phyloP scores from a whole-genome alignment of 2,113 vertebrate genomes.

The Vulpes vulpes region DNA sequence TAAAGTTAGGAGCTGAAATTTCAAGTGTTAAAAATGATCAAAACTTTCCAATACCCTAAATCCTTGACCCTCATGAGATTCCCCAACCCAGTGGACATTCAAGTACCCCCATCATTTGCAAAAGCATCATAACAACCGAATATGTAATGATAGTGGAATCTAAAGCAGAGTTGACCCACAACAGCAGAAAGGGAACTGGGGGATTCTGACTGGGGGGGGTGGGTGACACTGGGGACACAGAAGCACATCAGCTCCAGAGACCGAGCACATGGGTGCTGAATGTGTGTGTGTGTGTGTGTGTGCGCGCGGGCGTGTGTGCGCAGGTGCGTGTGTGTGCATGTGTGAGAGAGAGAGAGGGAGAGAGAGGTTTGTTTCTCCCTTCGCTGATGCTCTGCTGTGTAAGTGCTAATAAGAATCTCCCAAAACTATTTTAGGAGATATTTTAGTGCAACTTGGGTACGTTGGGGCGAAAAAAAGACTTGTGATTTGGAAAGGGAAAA shows the following conservation, averaged over 20 bases:
- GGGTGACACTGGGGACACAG: neutral
- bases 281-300: too few species aligned
- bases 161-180: neutral
- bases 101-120: neutral
- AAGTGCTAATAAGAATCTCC: constrained; percentile 61
- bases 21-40: neutral
- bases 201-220: fast-evolving
- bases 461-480: neutral
- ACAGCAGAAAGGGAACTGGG: fast-evolving
- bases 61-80: neutral
- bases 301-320: too few species aligned
- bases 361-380: neutral
- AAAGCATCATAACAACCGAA: neutral
- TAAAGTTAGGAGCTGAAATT: neutral
- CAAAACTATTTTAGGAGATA: constrained; percentile 58
- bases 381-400: neutral
- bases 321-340: too few species aligned
- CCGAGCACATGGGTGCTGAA: fast-evolving
- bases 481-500: constrained; percentile 4
- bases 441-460: neutral
- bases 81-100: neutral
- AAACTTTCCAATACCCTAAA: neutral
- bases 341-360: neutral
- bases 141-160: fast-evolving
- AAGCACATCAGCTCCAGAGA: fast-evolving